Evolutionary conservation across 1,140 invertebrate genomes (phyloP), one percentile per base, ranked within the genome.

Genomic region (Littorina saxatilis): DNA sequence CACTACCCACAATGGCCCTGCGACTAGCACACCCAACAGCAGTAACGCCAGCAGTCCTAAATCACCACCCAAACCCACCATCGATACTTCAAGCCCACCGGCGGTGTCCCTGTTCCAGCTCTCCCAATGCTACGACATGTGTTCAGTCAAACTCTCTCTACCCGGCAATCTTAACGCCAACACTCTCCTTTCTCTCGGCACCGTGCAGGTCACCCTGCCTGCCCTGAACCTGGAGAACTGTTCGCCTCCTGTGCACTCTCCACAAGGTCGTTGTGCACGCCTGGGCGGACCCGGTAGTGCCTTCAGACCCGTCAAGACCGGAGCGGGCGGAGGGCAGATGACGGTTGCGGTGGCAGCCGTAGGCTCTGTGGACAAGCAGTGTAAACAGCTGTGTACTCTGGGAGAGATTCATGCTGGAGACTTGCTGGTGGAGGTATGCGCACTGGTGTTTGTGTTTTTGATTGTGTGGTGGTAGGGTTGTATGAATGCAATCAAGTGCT

Each of bases 221-320:
- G 55, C 76, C 63, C 35, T 15, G 61, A 80, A n/a, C 23, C 39
- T 55, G 27, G 55, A 32, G 23, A 76, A 58, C 43, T 80, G 81
- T 7, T 70, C 76, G 7, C 43, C 50, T 27, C 61, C 79, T 39
- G 66, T 68, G 9, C 72, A 78, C 50, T 74, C 82, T 13, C 83
- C 82, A 2, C 83, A 87, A 58, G 85, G 87, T 13, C 84, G 85
- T 11, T 84, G 83, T 52, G 80, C 84, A 9, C 76, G 76, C 39
- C 77, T 88, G 17, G 87, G 87, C 20, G 87, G 87, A 23, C 87
- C 87, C 27, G 87, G 87, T 27, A 88, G 87, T 82, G 87, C 87
- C 50, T 88, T 88, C 70, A 85, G 81, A 35, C 87, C 87, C 11
- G 87, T 88, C 17, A 79, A 81, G 72, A 72, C 73, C 0, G 55